Conservation (phyloP, 2,888 invertebrate genomes). For the Axea sp. region DNA sequence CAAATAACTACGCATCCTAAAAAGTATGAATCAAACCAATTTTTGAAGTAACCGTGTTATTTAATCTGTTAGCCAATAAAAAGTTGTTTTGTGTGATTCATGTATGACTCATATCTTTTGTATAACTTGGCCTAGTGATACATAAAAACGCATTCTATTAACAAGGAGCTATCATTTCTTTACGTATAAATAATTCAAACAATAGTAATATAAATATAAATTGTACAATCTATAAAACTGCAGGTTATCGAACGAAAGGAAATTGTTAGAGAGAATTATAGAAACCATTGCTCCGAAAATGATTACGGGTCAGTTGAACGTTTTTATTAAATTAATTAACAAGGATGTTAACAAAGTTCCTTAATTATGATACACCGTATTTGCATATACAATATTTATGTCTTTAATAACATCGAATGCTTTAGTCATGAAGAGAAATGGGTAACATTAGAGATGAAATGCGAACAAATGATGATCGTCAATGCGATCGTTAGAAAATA, state of each 20-base stretch:
- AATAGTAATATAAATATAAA: no score
- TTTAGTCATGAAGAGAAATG: slow-evolving; percentile 23
- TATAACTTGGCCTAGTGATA: slow-evolving; percentile 8
- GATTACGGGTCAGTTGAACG: background rate
- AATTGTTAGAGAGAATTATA: background rate
- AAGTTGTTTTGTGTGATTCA: slow-evolving; percentile 21
- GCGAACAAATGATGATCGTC: slow-evolving; percentile 31
- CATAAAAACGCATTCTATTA: slow-evolving; percentile 12
- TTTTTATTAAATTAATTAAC: slow-evolving; percentile 11
- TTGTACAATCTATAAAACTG: slow-evolving; percentile 3
- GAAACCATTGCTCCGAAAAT: no score
- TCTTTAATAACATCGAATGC: slow-evolving; percentile 16
- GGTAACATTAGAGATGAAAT: slow-evolving; percentile 2
- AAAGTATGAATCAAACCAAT: no score
- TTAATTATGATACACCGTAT: slow-evolving; percentile 9
- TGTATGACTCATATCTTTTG: slow-evolving; percentile 39
- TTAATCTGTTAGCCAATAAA: slow-evolving; percentile 43
- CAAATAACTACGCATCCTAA: no score
- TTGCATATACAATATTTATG: slow-evolving; percentile 10
- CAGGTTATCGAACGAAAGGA: background rate
- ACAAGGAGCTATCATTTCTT: slow-evolving; percentile 12
- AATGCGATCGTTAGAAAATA: slow-evolving; percentile 27
- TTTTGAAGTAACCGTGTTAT: no score
- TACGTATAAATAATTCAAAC: slow-evolving; percentile 39
- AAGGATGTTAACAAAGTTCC: slow-evolving; percentile 20